Percentiles rank a stretch among this genome's conserved stretches.
phyloP scores from a whole-genome alignment of 2,888 invertebrate genomes.

The Erebia palarica region DNA sequence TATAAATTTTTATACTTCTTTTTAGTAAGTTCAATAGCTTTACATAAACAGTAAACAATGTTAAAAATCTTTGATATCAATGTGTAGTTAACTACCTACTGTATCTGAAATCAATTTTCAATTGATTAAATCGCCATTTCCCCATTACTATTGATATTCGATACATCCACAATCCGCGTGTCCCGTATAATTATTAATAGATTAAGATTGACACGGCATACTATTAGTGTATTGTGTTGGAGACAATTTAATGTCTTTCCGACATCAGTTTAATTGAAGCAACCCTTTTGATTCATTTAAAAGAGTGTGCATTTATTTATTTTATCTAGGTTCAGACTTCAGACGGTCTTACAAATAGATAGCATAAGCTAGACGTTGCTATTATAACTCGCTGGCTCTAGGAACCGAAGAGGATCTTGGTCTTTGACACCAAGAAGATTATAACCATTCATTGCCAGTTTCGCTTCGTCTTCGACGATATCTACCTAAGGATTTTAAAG shows the following conservation, averaged over 20 bases:
- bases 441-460: no score
- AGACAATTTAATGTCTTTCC: slow-evolving; percentile 36
- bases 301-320: slow-evolving; percentile 3
- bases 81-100: background rate
- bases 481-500: no score
- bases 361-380: no score
- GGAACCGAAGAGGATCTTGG: no score
- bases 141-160: slow-evolving; percentile 37
- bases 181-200: slow-evolving; percentile 67
- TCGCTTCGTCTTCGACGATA: no score
- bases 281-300: slow-evolving; percentile 18
- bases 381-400: no score
- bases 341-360: no score
- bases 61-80: background rate
- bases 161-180: slow-evolving; percentile 56
- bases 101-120: slow-evolving; percentile 13
- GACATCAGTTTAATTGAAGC: slow-evolving; percentile 29
- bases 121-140: slow-evolving; percentile 46
- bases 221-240: slow-evolving; percentile 40
- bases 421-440: no score
- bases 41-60: background rate
- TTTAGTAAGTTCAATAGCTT: no score
- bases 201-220: slow-evolving; percentile 69
- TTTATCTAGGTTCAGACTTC: background rate
- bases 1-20: no score